Conservation (phyloP, 2,113 vertebrate species). For the Catharus fuscescens region DNA sequence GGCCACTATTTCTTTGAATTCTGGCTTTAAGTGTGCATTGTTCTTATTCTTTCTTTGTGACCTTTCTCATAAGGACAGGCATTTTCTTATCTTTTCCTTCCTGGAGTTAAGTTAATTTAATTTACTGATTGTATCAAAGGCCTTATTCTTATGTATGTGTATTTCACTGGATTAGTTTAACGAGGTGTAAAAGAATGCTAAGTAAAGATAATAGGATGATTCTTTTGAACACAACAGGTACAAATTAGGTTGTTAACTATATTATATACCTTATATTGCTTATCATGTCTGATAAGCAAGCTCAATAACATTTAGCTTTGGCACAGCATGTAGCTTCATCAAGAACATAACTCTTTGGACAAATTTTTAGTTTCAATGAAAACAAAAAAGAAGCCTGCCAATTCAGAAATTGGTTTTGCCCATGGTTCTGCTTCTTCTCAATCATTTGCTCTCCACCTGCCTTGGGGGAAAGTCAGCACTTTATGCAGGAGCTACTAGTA, state of each 20-base stretch:
- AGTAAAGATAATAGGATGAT: constrained; percentile 69
- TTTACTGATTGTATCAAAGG: constrained; percentile 70
- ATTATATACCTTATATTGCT: constrained; percentile 51
- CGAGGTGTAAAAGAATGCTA: constrained; percentile 59
- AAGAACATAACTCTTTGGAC: constrained; percentile 31
- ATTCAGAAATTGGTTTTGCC: neutral
- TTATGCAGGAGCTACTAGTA: neutral
- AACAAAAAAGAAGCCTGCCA: neutral
- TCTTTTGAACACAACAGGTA: constrained; percentile 61
- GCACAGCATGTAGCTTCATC: constrained; percentile 17
- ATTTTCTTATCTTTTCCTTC: constrained; percentile 67
- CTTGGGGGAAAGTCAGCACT: neutral
- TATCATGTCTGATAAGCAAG: constrained; percentile 61
- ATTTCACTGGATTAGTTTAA: constrained; percentile 65
- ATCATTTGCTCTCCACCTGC: neutral
- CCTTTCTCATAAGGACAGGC: constrained; percentile 48
- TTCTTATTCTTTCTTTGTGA: constrained; percentile 43
- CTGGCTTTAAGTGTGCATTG: neutral
- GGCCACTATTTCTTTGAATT: neutral
- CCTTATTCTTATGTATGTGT: constrained; percentile 59
- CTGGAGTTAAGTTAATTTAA: constrained; percentile 72
- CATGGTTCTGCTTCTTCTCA: neutral
- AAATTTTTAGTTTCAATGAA: neutral
- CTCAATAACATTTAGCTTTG: constrained; percentile 49
- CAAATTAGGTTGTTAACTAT: constrained; percentile 61